These are phyloP conservation scores for Ctenopoma multispine DNA, from an alignment of 2,797 vertebrate genomes.

Conservation along the genomic window DNA sequence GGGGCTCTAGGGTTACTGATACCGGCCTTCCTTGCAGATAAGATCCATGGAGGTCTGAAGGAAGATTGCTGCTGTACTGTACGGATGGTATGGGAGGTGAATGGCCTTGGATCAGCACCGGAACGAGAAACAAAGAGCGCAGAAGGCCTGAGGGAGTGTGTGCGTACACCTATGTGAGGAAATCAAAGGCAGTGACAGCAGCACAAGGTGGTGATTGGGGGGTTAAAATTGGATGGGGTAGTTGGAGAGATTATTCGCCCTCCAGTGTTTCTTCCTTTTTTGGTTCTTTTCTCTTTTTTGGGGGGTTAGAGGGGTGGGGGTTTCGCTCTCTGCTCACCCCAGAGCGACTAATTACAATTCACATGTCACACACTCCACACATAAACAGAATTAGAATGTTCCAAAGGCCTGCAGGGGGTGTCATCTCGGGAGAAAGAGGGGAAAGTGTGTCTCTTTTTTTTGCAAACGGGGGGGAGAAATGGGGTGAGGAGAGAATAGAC, in stretches of 20 bases:
- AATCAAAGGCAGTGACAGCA: conserved; percentile 53
- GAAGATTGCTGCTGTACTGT: conserved; percentile 25
- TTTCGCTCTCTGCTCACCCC: conserved; percentile 78
- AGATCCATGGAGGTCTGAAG: conserved; percentile 40
- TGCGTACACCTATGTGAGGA: conserved; percentile 44
- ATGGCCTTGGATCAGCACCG: conserved; percentile 36
- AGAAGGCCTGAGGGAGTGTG: conserved; percentile 25
- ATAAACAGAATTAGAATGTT: conserved; percentile 93
- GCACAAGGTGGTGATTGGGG: conserved; percentile 56
- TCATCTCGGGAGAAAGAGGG: conserved; percentile 81
- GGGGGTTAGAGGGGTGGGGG: conserved; percentile 41
- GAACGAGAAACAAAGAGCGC: conserved; percentile 56
- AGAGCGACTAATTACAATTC: conserved; percentile 94
- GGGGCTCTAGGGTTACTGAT: conserved; percentile 88
- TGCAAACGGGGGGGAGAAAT: conserved; percentile 8
- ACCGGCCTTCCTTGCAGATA: conserved; percentile 76
- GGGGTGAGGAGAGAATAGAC: conserved; percentile 31
- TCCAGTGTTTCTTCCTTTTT: conserved; percentile 54
- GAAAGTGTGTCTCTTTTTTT: conserved; percentile 73
- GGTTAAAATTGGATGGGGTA: conserved; percentile 64
- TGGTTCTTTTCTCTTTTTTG: conserved; percentile 18
- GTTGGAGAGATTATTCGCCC: conserved; percentile 67
- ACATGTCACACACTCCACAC: conserved; percentile 88
- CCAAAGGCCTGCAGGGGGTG: conserved; percentile 85
- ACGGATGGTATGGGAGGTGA: conserved; percentile 18